Evolutionary conservation across 1,140 invertebrate genomes (phyloP).

Genomic region (Stenopsyche tienmushanensis): DNA sequence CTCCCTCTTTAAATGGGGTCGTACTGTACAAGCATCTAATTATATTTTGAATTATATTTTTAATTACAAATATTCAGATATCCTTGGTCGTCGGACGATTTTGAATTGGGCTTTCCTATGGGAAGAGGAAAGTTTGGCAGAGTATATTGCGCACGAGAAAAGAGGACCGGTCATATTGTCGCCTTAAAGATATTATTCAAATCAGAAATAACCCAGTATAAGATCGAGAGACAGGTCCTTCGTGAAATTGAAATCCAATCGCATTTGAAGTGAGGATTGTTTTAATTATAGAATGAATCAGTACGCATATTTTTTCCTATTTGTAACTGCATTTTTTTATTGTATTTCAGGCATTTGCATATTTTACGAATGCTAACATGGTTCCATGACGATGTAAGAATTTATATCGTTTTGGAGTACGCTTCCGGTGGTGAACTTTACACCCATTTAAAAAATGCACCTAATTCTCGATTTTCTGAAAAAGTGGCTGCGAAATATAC

Average conservation of each 20-base stretch:
- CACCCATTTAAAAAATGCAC: conserved; percentile 68
- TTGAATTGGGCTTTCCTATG: conserved; percentile 81
- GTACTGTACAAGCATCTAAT: no score
- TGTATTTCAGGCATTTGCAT: conserved; percentile 78
- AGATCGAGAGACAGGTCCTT: conserved; percentile 80
- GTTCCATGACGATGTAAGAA: conserved; percentile 86
- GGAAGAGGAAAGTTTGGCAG: conserved; percentile 91
- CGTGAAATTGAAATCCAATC: conserved; percentile 97
- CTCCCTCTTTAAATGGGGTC: no score
- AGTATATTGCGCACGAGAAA: conserved; percentile 90
- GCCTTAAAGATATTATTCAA: conserved; percentile 92
- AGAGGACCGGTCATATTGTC: conserved; percentile 78
- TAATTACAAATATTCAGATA: conserved; percentile 56
- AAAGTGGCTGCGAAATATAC: conserved; percentile 76
- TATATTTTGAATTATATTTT: no score
- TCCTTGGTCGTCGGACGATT: conserved; percentile 74
- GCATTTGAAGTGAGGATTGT: conserved; percentile 68
- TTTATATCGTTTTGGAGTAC: conserved; percentile 92
- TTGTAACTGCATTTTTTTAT: not conserved
- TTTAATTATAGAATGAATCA: no score
- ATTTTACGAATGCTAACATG: conserved; percentile 87
- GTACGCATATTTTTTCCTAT: not conserved
- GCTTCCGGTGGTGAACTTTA: conserved; percentile 90
- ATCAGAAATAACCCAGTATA: conserved; percentile 73
- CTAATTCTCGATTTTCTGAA: conserved; percentile 68